phyloP scores from a whole-genome alignment of 1,140 invertebrate genomes.

The Ceratosolen solmsi region DNA sequence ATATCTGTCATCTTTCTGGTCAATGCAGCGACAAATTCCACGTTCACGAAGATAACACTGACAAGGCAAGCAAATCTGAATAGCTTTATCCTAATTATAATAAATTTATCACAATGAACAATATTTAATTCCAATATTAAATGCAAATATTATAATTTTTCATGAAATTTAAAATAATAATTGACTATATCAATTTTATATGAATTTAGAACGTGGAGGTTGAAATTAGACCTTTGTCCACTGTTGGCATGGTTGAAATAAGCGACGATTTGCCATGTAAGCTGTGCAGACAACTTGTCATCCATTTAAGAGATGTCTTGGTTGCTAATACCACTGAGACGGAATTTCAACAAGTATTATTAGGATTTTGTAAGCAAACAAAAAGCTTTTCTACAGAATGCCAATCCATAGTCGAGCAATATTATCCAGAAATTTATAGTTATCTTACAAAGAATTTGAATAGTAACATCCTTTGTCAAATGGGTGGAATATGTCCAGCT shows the following conservation, averaged over 20 bases:
- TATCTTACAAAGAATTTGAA: slow-evolving; percentile 82
- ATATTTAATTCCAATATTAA: too few species aligned
- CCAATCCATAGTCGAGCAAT: slow-evolving; percentile 81
- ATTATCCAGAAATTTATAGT: slow-evolving; percentile 83
- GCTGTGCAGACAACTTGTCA: slow-evolving; percentile 86
- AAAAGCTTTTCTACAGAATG: slow-evolving; percentile 76
- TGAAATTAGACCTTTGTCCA: slow-evolving; percentile 75
- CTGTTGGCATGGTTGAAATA: slow-evolving; percentile 74
- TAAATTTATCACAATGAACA: not conserved
- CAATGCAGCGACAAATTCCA: slow-evolving; percentile 80
- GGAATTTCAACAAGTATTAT: slow-evolving; percentile 85
- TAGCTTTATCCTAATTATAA: not conserved
- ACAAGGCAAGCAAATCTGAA: slow-evolving; percentile 61
- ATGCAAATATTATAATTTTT: too few species aligned
- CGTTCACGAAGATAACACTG: slow-evolving; percentile 76
- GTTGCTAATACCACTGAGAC: slow-evolving; percentile 88
- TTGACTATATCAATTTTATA: not conserved
- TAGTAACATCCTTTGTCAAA: slow-evolving; percentile 79
- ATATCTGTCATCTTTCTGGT: slow-evolving; percentile 83
- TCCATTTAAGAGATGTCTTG: slow-evolving; percentile 84
- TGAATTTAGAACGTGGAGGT: slow-evolving; percentile 64
- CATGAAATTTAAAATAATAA: not conserved
- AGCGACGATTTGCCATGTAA: slow-evolving; percentile 86
- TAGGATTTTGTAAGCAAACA: slow-evolving; percentile 87
- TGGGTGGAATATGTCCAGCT: slow-evolving; percentile 81